These are phyloP conservation scores for Triops longicaudatus DNA, from an alignment of 1,140 invertebrate species.

Conservation along the genomic window DNA sequence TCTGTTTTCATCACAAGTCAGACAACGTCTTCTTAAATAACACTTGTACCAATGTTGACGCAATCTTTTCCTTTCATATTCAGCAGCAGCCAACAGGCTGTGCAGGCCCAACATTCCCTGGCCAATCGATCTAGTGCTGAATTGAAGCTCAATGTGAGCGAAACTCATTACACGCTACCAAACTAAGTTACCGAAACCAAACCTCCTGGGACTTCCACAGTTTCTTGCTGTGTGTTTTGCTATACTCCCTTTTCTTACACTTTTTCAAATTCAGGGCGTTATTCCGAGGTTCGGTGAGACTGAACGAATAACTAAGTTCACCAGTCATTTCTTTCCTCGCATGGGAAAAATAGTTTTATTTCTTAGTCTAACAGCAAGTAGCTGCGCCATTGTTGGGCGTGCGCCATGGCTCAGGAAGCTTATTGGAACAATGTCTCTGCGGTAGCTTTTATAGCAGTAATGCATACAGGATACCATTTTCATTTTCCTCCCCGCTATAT, in stretches of 20 bases:
- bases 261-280: neutral
- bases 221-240: neutral
- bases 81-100: neutral
- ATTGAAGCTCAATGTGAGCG: neutral
- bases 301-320: too few species aligned
- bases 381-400: neutral
- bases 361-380: too few species aligned
- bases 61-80: neutral
- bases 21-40: too few species aligned
- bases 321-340: too few species aligned
- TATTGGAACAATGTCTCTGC: neutral
- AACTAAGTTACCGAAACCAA: neutral
- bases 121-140: neutral
- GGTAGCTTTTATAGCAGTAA: neutral
- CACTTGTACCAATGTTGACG: too few species aligned
- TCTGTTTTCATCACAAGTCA: too few species aligned
- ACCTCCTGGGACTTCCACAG: neutral
- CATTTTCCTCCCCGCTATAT: neutral
- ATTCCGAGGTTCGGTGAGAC: neutral
- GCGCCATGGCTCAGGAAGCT: neutral
- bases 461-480: slow-evolving; percentile 2
- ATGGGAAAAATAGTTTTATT: too few species aligned
- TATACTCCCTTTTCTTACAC: neutral
- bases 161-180: slow-evolving; percentile 2
- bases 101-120: neutral